Evolutionary conservation across 2,888 invertebrate genomes (phyloP), one percentile per base, ranked within the genome.

Genomic region (Venusia cambrica): DNA sequence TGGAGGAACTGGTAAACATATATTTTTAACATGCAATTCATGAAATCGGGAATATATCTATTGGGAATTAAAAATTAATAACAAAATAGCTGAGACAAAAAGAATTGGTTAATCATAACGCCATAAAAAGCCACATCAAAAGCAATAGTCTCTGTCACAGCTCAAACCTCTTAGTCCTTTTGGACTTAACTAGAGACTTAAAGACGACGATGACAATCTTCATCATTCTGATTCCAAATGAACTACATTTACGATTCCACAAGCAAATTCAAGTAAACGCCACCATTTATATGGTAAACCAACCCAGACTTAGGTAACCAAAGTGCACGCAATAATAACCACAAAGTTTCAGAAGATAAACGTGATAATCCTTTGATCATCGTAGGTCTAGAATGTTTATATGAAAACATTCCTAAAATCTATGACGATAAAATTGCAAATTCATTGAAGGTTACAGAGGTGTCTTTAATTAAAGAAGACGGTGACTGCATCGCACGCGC

Each of bases 401-500:
- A 25, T 7, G 15, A 56, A 44, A 22, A 42, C 34, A 11, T 28
- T 45, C 42, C 5, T 25, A 38, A 39, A 31, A 2, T 2, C 3
- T 1, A 4, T n/a, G 5, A n/a, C 1, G 7, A 30, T 45, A 54
- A 34, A 44, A 44, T 31, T 20, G 12, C 38, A 12, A 34, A 20
- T 45, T 4, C 12, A 27, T 19, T 18, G 38, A 37, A 25, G 29
- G 20, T 21, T 5, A 17, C 5, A 2, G 12, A 26, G 45, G 38
- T 41, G 44, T 53, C 44, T 45, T 65, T 56, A 65, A 66, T 66
- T 59, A 65, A 54, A 61, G 48, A 37, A 28, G 20, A 39, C 45
- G 59, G 58, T 70, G 72, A 71, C 59, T 57, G 57, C 62, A 65
- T 24, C 38, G 57, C 59, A 62, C 71, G 67, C 62, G 69, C 41